These are phyloP conservation scores for Alentia gelatinosa DNA, from an alignment of 2,888 invertebrate species.

Conservation along the genomic window DNA sequence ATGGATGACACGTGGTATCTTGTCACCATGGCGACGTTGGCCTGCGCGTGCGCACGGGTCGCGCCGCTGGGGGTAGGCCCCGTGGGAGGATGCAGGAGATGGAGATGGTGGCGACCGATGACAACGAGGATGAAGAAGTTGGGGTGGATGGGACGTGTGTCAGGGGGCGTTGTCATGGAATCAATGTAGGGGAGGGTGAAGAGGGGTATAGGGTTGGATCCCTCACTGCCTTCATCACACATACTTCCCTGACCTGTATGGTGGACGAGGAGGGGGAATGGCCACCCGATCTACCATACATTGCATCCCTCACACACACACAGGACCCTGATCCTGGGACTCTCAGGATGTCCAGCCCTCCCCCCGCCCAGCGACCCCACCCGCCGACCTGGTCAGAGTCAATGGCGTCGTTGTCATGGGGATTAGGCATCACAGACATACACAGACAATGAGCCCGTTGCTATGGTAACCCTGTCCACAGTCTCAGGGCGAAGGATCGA, in stretches of 20 bases:
- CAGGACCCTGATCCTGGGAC: too few species aligned
- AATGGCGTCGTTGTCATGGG: slow-evolving; percentile 49
- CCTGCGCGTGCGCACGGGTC: slow-evolving; percentile 37
- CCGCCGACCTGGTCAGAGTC: neutral
- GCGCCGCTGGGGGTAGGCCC: neutral
- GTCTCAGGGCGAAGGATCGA: slow-evolving; percentile 5
- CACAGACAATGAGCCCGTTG: slow-evolving; percentile 50
- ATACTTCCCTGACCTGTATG: neutral
- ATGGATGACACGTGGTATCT: slow-evolving; percentile 52
- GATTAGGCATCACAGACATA: slow-evolving; percentile 50
- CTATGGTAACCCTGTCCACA: slow-evolving; percentile 31
- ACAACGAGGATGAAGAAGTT: slow-evolving; percentile 5
- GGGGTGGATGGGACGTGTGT: too few species aligned
- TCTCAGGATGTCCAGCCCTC: neutral
- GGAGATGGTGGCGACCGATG: slow-evolving; percentile 22
- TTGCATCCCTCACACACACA: neutral
- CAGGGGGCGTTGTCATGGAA: slow-evolving; percentile 18
- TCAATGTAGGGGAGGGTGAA: neutral
- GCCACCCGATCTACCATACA: neutral
- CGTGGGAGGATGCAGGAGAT: neutral
- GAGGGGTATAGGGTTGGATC: neutral
- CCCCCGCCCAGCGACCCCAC: neutral
- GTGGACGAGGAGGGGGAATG: neutral
- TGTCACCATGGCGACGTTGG: slow-evolving; percentile 46
- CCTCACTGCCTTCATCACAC: neutral